Evolutionary conservation across 1,140 invertebrate genomes (phyloP).

Genomic region (Drosophila miranda): DNA sequence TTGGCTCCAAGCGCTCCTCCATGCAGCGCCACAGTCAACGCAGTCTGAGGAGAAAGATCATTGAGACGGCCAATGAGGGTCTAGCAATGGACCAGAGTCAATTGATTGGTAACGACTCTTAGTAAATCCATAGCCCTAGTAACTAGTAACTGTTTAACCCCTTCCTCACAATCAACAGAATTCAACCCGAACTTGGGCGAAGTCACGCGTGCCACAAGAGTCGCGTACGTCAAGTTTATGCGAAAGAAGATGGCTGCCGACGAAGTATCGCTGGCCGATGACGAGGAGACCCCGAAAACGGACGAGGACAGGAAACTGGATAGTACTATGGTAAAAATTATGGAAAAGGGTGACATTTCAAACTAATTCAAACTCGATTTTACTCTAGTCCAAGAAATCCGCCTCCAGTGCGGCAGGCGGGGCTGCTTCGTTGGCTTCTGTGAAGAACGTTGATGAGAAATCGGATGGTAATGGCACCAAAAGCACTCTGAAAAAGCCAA

Average conservation of each 20-base stretch:
- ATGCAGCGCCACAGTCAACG: constrained; percentile 86
- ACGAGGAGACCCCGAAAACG: constrained; percentile 16
- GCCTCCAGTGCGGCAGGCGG: constrained; percentile 1
- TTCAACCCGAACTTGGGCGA: constrained; percentile 91
- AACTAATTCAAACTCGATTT: background rate
- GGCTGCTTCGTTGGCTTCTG: constrained; percentile 41
- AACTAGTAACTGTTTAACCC: background rate
- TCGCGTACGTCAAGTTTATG: constrained; percentile 94
- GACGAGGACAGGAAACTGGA: constrained; percentile 49
- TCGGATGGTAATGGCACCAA: constrained; percentile 17
- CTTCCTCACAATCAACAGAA: constrained; percentile 82
- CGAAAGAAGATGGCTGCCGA: constrained; percentile 84
- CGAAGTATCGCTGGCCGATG: constrained; percentile 63
- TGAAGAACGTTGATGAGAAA: constrained; percentile 66
- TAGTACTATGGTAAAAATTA: constrained; percentile 33
- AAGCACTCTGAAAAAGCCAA: constrained; percentile 40
- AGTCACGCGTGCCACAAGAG: constrained; percentile 88
- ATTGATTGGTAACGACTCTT: constrained; percentile 83
- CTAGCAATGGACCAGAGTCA: constrained; percentile 72
- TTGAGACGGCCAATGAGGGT: constrained; percentile 85
- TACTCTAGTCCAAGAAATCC: constrained; percentile 50
- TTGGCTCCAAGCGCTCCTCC: constrained; percentile 88
- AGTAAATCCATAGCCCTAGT: too few species aligned
- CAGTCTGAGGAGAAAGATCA: constrained; percentile 87
- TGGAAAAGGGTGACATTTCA: background rate